These are phyloP conservation scores for Alloplasta piceator DNA, from an alignment of 2,888 invertebrate genomes.

Conservation along the genomic window DNA sequence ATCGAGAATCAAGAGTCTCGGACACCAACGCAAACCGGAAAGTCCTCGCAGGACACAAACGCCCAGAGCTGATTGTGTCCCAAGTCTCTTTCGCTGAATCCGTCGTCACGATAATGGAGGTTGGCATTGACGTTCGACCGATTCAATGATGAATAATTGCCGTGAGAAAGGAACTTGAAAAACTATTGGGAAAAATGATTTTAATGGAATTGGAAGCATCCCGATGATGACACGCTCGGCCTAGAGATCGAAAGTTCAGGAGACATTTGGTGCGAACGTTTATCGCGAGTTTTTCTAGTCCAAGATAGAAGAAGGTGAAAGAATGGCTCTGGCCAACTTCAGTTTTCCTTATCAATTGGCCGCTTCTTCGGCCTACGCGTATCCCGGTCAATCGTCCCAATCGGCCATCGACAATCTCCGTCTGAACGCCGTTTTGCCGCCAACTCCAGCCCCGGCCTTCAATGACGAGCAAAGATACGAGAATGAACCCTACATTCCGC, in stretches of 20 bases:
- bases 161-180: conserved; percentile 10
- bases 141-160: conserved; percentile 30
- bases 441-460: conserved; percentile 72
- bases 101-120: conserved; percentile 62
- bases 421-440: conserved; percentile 76
- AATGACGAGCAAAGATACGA: conserved; percentile 72
- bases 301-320: conserved; percentile 10
- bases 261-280: too few relatives aligned
- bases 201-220: too few relatives aligned
- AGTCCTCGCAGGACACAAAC: conserved; percentile 50
- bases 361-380: conserved; percentile 78
- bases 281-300: too few relatives aligned
- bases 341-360: conserved; percentile 79
- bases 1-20: conserved; percentile 18
- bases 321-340: conserved; percentile 81
- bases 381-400: conserved; percentile 72
- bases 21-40: too few relatives aligned
- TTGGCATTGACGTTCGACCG: conserved; percentile 56
- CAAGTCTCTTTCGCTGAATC: too few relatives aligned
- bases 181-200: too few relatives aligned
- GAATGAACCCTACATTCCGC: conserved; percentile 78
- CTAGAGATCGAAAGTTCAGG: too few relatives aligned
- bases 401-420: conserved; percentile 75
- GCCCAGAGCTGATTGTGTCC: too few relatives aligned
- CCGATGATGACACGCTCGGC: too few relatives aligned